Conservation (phyloP, 2,797 vertebrate genomes). For the Coreius guichenoti region DNA sequence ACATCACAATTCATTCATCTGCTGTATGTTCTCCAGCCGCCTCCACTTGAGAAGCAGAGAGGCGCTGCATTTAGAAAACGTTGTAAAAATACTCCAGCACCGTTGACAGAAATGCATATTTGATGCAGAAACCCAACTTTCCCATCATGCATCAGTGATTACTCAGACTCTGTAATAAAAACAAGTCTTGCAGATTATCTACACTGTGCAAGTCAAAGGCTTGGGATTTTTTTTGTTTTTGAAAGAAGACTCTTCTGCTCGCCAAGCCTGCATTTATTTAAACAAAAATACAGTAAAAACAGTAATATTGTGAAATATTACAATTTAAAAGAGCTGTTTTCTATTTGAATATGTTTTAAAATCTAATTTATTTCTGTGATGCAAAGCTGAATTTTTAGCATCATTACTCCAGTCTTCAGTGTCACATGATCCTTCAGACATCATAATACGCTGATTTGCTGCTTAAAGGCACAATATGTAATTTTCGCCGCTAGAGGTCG, state of each 20-base stretch:
- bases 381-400: no score
- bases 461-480: no score
- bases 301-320: not conserved
- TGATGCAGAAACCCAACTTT: constrained; percentile 16
- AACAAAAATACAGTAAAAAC: not conserved
- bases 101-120: constrained; percentile 40
- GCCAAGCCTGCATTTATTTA: not conserved
- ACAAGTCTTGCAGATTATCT: not conserved
- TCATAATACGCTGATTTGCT: no score
- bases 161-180: constrained; percentile 3
- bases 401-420: not conserved
- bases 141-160: constrained; percentile 6
- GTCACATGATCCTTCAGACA: no score
- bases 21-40: constrained; percentile 4
- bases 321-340: not conserved
- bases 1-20: not conserved
- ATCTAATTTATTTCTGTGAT: not conserved
- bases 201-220: not conserved
- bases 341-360: not conserved
- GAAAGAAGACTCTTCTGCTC: not conserved
- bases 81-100: constrained; percentile 26
- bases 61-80: constrained; percentile 24
- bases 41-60: constrained; percentile 20
- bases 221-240: not conserved
- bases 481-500: no score